A percentile compares a stretch with the other conserved stretches of the same genome.
phyloP scores from a whole-genome alignment of 2,113 vertebrate species.

The Tetrao urogallus region DNA sequence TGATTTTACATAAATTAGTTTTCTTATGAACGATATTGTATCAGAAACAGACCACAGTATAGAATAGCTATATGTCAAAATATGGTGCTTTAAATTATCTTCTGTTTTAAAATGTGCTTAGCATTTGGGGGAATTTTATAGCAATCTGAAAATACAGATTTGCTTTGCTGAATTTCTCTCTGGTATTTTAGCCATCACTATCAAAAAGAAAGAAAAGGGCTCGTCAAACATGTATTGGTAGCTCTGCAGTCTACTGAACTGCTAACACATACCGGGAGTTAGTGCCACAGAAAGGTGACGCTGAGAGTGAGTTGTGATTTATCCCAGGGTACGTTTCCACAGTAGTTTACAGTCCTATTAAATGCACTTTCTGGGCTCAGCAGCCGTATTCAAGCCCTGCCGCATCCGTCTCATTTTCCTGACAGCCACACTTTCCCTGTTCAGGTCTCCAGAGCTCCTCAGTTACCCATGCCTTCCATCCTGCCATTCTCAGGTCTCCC shows the following conservation, averaged over 20 bases:
- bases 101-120: background rate
- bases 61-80: background rate
- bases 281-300: constrained; percentile 8
- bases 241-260: constrained; percentile 14
- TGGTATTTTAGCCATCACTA: background rate
- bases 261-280: background rate
- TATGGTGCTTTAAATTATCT: background rate
- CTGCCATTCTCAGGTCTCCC: background rate
- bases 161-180: background rate
- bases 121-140: background rate
- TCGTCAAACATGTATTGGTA: background rate
- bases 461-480: background rate
- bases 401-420: fast-evolving
- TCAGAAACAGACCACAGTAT: background rate
- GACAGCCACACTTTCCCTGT: background rate
- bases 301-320: constrained; percentile 42
- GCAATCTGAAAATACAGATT: background rate
- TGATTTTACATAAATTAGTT: background rate
- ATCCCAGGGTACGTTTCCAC: background rate
- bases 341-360: background rate
- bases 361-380: constrained; percentile 14
- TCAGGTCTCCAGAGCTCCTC: constrained; percentile 1
- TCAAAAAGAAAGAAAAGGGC: background rate
- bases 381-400: background rate
- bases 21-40: background rate